Base-by-base conservation (phyloP, 2,113 vertebrate species). In the Atractosteus spatula region DNA sequence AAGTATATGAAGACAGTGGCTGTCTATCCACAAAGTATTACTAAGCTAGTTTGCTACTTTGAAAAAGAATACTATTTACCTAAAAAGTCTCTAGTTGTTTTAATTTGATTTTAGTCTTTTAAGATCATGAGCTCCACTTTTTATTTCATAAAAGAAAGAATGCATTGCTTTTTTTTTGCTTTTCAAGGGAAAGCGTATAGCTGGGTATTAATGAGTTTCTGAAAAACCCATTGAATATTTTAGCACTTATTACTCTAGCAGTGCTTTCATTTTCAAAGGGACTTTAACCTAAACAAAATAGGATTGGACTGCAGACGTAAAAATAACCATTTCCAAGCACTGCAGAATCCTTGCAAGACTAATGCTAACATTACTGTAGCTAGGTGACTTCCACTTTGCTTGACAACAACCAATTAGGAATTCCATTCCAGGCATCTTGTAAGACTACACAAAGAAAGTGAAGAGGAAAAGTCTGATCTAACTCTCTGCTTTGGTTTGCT, bases 251-350 rank as follows among this genome's bases (percentile, higher is more conserved):
- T 87, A 83, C 79, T 74, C 79, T 76, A 66, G 71, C 81, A 81
- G 84, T 86, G 82, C 29, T 89, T 87, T 88, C 80, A 89, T 89
- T 90, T 89, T 81, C 82, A 79, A 81, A 82, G 85, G 74, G 79
- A 55, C 74, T 68, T 42, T 68, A 71, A 73, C 77, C 16, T 63
- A 29, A 66, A 71, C 72, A 56, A 41, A 54, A 13, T 14, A 66
- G 43, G 66, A 72, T 41, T 29, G 70, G 7, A 75, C 17, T 5
- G 47, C 47, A 7, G 10, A 7, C 47, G 2, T 10, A 10, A 7
- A 51, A 51, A 51, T 1, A 51, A 51, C 47, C 47, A 51, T 51
- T 51, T 51, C 10, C 2, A 44, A 13, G 64, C 14, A 44, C 43
- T 13, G 56, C 57, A 77, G 66, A 76, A 65, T 72, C 75, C 68